A percentile compares a stretch with the other conserved stretches of the same genome.
These are phyloP conservation scores for Podilymbus podiceps DNA, from an alignment of 2,113 vertebrate species.

Conservation along the genomic window DNA sequence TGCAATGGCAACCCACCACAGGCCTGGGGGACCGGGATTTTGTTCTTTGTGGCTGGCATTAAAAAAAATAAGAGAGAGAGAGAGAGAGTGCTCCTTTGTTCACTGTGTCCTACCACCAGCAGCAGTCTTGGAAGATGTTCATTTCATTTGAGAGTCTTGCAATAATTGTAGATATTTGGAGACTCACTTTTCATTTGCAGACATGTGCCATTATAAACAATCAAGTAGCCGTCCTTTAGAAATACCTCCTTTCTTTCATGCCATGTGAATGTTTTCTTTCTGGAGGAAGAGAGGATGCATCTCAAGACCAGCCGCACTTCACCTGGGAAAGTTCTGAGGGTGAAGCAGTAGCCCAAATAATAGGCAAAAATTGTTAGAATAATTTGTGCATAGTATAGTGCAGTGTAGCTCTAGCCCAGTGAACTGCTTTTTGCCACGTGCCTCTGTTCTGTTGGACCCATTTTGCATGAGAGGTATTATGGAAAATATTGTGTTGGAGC, in stretches of 20 bases:
- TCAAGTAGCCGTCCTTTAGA: neutral
- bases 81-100: neutral
- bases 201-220: neutral
- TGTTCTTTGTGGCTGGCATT: neutral
- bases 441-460: neutral
- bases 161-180: neutral
- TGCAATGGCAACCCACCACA: neutral
- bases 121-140: neutral
- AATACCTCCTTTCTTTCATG: neutral
- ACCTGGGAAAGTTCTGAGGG: neutral
- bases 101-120: neutral
- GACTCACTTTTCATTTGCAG: neutral
- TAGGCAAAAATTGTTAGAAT: neutral
- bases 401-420: neutral
- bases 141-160: neutral
- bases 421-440: neutral
- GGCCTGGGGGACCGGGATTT: neutral
- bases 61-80: neutral
- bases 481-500: slow-evolving; percentile 7
- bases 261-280: neutral
- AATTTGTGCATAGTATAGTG: neutral
- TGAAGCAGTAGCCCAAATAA: neutral
- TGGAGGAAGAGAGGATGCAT: neutral
- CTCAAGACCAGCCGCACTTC: neutral
- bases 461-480: neutral